Conservation (phyloP, 2,797 vertebrate genomes). For the Oreochromis grahami region DNA sequence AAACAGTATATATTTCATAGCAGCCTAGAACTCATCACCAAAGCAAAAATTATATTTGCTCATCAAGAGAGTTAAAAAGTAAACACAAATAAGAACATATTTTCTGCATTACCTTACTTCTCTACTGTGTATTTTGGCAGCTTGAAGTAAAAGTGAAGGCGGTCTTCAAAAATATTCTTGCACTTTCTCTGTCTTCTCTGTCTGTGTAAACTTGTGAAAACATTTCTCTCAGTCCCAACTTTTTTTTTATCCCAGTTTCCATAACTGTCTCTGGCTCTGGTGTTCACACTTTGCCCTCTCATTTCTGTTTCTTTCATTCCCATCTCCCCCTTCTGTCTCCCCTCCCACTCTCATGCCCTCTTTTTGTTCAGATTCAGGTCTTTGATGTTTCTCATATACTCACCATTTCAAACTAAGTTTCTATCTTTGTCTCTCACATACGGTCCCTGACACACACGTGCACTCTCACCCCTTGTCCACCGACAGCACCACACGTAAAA, state of each 20-base stretch:
- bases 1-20: conserved; percentile 2
- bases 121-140: conserved; percentile 21
- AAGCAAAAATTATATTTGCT: conserved; percentile 35
- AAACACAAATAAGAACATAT: conserved; percentile 36
- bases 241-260: conserved; percentile 40
- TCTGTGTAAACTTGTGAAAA: conserved; percentile 34
- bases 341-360: conserved; percentile 32
- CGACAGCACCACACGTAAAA: conserved; percentile 1
- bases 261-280: conserved; percentile 8
- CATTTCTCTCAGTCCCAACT: conserved; percentile 17
- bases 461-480: conserved; percentile 10
- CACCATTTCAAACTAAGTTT: conserved; percentile 54
- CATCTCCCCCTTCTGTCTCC: not conserved
- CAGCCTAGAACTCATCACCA: conserved; percentile 11
- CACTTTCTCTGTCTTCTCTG: not conserved
- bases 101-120: conserved; percentile 30
- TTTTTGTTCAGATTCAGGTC: conserved; percentile 59
- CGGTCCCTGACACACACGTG: conserved; percentile 25
- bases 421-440: conserved; percentile 33
- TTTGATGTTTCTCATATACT: conserved; percentile 62
- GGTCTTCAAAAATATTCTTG: conserved; percentile 20
- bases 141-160: conserved; percentile 4
- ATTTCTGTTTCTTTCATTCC: conserved; percentile 38
- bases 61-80: conserved; percentile 36
- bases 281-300: conserved; percentile 48